Base-by-base conservation (phyloP, 2,113 vertebrate genomes). In the Menura novaehollandiae region DNA sequence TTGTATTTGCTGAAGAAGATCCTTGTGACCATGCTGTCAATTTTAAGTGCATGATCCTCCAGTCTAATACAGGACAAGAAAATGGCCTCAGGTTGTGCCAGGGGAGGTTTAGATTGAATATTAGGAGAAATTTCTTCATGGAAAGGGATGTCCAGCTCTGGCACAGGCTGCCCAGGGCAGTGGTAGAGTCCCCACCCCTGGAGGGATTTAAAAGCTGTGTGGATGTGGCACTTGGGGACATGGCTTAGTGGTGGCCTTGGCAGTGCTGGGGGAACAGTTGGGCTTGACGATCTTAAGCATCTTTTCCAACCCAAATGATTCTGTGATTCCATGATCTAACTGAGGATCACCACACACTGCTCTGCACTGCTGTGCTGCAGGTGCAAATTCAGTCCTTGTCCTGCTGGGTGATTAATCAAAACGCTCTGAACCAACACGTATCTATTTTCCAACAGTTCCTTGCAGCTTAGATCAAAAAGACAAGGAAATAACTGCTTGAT, bases 401-500 rank as follows among this genome's bases (percentile, higher is more conserved):
- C 28, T 43, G 0, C 73, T 64, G 46, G 43, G 15, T 47, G 35
- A 15, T 71, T 46, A 93, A 68, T 58, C 66, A 46, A 37, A 91
- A 93, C 78, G 33, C 47, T 76, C 41, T 77, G 51, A 86, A 30
- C n/a, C 41, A 73, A 39, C 28, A 27, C 4, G 6, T 22, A 19
- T 63, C 4, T 68, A 16, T 67, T 75, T 79, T 49, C 47, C 59
- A 89, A 20, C 43, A 58, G 9, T 10, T 81, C 39, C 30, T 94
- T 85, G 32, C 49, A 89, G 46, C 43, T 80, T 69, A 83, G 53
- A 59, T 75, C 4, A 10, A 53, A 75, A 73, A 73, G 71, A 88
- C 32, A 75, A 77, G 62, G 19, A 96, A 91, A 73, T 67, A 88
- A 69, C 60, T 88, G 35, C 59, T 91, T 89, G 72, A 86, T 63